These are phyloP conservation scores for Lymantria monacha DNA, from an alignment of 2,888 invertebrate species.

Conservation along the genomic window DNA sequence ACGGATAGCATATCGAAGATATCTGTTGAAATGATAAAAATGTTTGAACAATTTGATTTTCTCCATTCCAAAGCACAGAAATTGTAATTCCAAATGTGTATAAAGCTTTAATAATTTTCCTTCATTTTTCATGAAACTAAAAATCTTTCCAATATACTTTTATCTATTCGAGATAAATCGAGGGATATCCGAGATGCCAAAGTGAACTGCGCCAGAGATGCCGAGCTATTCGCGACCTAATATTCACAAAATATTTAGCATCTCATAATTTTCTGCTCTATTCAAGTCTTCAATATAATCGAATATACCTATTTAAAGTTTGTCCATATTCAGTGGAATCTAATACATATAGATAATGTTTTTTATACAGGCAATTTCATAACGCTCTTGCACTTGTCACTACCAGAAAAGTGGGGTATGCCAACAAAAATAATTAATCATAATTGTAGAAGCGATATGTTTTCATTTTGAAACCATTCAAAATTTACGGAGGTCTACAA, in stretches of 20 bases:
- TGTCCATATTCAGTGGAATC: no score
- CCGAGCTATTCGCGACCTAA: slow-evolving; percentile 20
- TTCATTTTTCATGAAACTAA: background rate
- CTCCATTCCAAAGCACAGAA: background rate
- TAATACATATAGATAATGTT: no score
- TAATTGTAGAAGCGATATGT: no score
- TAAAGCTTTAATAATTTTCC: slow-evolving; percentile 1
- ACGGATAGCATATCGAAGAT: background rate
- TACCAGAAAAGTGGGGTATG: no score
- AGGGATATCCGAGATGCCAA: slow-evolving; percentile 22
- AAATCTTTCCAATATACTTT: slow-evolving; percentile 1
- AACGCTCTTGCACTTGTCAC: no score
- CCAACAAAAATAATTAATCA: no score
- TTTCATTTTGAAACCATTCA: no score
- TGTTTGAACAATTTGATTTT: background rate
- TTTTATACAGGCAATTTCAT: no score
- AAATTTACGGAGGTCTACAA: no score
- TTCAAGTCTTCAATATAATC: slow-evolving; percentile 8
- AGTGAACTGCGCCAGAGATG: slow-evolving; percentile 10
- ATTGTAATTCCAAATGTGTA: background rate
- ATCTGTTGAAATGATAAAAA: background rate
- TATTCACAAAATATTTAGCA: slow-evolving; percentile 17
- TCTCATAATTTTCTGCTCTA: slow-evolving; percentile 3
- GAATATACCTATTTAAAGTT: no score
- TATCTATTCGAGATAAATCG: slow-evolving; percentile 17